A percentile compares a stretch with the other conserved stretches of the same genome.
These are phyloP conservation scores for Euclidia mi DNA, from an alignment of 2,888 invertebrate species.

Conservation along the genomic window DNA sequence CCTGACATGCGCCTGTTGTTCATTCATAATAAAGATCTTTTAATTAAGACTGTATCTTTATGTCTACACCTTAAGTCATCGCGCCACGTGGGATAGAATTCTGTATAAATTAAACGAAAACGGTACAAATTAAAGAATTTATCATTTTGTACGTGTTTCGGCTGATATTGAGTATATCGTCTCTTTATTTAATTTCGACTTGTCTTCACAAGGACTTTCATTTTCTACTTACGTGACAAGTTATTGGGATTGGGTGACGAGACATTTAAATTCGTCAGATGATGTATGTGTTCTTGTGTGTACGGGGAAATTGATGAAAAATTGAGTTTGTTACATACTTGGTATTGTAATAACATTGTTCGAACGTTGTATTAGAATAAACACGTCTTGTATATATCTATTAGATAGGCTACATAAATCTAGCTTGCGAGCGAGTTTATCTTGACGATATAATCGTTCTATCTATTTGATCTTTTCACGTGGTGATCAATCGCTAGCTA, in stretches of 20 bases:
- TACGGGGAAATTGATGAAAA: slow-evolving; percentile 1
- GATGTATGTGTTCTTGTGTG: slow-evolving; percentile 34
- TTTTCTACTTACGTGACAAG: slow-evolving; percentile 57
- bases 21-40: background rate
- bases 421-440: too few relatives aligned
- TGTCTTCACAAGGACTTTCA: slow-evolving; percentile 51
- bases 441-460: too few relatives aligned
- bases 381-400: too few relatives aligned
- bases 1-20: too few relatives aligned
- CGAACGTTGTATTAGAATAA: too few relatives aligned
- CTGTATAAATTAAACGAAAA: slow-evolving; percentile 81
- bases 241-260: slow-evolving; percentile 47
- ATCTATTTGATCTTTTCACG: too few relatives aligned
- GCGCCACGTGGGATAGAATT: slow-evolving; percentile 51
- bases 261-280: slow-evolving; percentile 48
- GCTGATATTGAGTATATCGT: slow-evolving; percentile 50
- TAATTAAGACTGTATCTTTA: background rate
- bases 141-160: slow-evolving; percentile 71
- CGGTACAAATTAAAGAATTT: slow-evolving; percentile 81
- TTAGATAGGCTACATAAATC: too few relatives aligned
- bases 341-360: too few relatives aligned
- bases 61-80: slow-evolving; percentile 36
- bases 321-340: background rate
- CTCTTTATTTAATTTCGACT: slow-evolving; percentile 64
- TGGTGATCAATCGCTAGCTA: too few relatives aligned